These are phyloP conservation scores for Cydia strobilella DNA, from an alignment of 1,140 invertebrate genomes.

Conservation along the genomic window DNA sequence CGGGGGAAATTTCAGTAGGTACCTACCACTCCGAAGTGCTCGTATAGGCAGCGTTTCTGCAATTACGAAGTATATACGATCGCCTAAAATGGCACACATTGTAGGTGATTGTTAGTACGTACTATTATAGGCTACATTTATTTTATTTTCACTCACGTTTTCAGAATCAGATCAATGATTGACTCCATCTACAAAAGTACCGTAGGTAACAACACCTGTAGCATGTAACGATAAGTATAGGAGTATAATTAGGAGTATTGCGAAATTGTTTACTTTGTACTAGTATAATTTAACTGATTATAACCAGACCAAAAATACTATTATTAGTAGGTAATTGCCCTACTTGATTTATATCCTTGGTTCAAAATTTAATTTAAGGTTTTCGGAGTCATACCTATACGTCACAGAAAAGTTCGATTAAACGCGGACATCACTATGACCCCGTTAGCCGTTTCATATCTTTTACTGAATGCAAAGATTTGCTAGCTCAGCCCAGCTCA, in stretches of 20 bases:
- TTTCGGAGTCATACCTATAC: no score
- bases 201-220: no score
- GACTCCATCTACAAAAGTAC: no score
- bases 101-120: slow-evolving; percentile 7
- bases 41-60: background rate
- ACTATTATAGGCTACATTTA: background rate
- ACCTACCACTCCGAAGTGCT: background rate
- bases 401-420: background rate
- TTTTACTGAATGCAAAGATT: slow-evolving; percentile 52
- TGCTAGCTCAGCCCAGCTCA: slow-evolving; percentile 46
- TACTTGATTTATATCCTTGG: no score
- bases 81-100: background rate
- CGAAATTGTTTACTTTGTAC: no score
- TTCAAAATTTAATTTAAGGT: no score
- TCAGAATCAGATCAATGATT: no score
- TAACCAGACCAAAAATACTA: no score
- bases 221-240: no score
- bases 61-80: background rate
- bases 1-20: background rate
- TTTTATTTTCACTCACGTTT: background rate
- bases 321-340: no score
- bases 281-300: no score
- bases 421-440: slow-evolving; percentile 46
- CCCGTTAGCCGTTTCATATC: slow-evolving; percentile 55
- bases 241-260: no score